Evolutionary conservation across 2,113 vertebrate species (phyloP).

Genomic region (Microcebus griseorufus): DNA sequence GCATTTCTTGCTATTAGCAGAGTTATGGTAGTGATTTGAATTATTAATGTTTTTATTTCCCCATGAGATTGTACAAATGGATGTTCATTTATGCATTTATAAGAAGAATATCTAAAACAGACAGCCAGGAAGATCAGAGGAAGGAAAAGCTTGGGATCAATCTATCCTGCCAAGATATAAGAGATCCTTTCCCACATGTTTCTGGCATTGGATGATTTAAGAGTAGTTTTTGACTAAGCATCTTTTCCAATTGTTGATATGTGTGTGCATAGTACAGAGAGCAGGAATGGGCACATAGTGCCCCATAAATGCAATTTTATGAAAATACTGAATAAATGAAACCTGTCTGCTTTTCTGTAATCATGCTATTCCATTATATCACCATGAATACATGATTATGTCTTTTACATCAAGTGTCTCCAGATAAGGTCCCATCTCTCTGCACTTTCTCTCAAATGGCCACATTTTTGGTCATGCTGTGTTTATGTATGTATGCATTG

Average conservation of each 20-base stretch:
- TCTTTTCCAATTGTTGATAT: neutral
- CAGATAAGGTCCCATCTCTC: neutral
- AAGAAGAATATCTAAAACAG: slow-evolving; percentile 51
- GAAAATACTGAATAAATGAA: neutral
- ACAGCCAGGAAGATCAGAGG: slow-evolving; percentile 30
- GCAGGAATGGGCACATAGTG: neutral
- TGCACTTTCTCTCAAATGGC: neutral
- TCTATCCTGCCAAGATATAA: neutral
- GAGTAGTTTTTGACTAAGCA: neutral
- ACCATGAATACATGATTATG: neutral
- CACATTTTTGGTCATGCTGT: neutral
- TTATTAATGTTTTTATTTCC: slow-evolving; percentile 61
- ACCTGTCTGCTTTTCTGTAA: neutral
- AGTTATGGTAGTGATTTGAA: slow-evolving; percentile 54
- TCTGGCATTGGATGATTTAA: neutral
- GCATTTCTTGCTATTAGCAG: slow-evolving; percentile 43
- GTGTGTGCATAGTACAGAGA: neutral
- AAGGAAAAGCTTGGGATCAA: neutral
- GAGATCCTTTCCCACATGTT: neutral
- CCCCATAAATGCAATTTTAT: neutral
- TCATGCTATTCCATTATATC: neutral
- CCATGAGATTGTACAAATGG: slow-evolving; percentile 15
- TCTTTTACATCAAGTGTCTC: neutral
- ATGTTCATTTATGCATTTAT: slow-evolving; percentile 63
- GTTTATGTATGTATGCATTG: neutral